A percentile compares a stretch with the other conserved stretches of the same genome.
Conservation (phyloP, 2,888 invertebrate species). For the Drosophila villosipedis region DNA sequence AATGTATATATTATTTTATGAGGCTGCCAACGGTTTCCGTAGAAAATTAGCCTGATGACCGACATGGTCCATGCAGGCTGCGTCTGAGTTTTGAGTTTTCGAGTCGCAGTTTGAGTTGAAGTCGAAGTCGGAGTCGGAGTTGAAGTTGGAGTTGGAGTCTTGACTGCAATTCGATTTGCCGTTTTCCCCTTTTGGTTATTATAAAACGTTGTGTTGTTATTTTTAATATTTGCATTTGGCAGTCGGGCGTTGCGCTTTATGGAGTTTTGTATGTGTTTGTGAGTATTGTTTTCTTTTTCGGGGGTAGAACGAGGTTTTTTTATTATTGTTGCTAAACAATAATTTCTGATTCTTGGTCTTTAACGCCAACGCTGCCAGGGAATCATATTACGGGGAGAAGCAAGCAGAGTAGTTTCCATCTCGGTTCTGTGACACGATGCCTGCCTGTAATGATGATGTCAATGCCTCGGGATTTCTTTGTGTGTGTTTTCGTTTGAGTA, state of each 20-base stretch:
- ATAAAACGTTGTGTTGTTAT: constrained; percentile 69
- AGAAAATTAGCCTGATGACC: constrained; percentile 73
- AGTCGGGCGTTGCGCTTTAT: constrained; percentile 75
- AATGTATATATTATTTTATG: constrained; percentile 58
- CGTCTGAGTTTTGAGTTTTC: constrained; percentile 44
- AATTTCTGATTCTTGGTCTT: constrained; percentile 75
- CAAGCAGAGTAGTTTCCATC: constrained; percentile 10
- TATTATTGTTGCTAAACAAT: constrained; percentile 79
- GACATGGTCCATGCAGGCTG: constrained; percentile 60
- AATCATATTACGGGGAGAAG: constrained; percentile 58
- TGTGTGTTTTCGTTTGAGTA: constrained; percentile 23
- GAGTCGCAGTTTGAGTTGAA: constrained; percentile 6
- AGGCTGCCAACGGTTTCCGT: constrained; percentile 66
- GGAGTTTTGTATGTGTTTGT: constrained; percentile 25
- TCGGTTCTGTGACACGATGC: constrained; percentile 32
- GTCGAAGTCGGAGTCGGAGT: constrained; percentile 2
- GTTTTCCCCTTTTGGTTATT: constrained; percentile 75
- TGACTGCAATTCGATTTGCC: constrained; percentile 78
- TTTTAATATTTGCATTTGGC: constrained; percentile 78
- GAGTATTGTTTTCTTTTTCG: constrained; percentile 47
- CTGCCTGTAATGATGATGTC: constrained; percentile 58
- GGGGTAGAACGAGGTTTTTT: constrained; percentile 60
- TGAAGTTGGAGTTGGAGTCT: constrained; percentile 40
- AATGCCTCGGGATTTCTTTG: constrained; percentile 48
- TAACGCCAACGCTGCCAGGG: constrained; percentile 59